Evolutionary conservation across 2,888 invertebrate species (phyloP).

Genomic region (Hermaeophaga mercurialis): DNA sequence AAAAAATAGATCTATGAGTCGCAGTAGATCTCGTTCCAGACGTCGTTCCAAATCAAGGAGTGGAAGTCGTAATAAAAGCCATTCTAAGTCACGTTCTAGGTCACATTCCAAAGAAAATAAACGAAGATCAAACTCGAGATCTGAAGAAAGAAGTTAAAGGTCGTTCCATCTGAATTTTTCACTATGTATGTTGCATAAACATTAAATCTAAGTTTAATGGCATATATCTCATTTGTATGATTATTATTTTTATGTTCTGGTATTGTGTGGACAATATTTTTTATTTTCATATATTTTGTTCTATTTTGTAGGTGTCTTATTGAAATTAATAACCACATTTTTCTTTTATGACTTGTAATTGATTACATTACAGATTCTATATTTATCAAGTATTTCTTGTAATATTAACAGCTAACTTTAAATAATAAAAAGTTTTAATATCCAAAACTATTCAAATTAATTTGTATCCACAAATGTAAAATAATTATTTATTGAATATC

Average conservation of each 20-base stretch:
- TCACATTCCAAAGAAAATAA: slow-evolving; percentile 41
- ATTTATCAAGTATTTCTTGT: not conserved
- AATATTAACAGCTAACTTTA: not conserved
- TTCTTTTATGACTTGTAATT: slow-evolving; percentile 2
- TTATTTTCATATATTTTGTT: slow-evolving; percentile 17
- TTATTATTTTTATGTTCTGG: slow-evolving; percentile 17
- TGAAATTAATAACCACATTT: slow-evolving; percentile 6
- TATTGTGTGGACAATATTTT: slow-evolving; percentile 22
- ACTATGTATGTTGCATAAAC: slow-evolving; percentile 26
- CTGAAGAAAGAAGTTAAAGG: slow-evolving; percentile 29
- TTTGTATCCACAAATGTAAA: not conserved
- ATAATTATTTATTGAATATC: too few relatives aligned
- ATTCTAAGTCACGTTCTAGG: slow-evolving; percentile 35
- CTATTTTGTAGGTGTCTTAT: slow-evolving; percentile 17
- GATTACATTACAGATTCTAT: not conserved
- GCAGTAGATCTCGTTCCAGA: slow-evolving; percentile 37
- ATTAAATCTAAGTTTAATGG: slow-evolving; percentile 23
- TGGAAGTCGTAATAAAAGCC: slow-evolving; percentile 28
- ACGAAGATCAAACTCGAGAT: slow-evolving; percentile 36
- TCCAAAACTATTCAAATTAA: not conserved
- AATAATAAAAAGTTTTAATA: not conserved
- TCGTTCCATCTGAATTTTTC: slow-evolving; percentile 11
- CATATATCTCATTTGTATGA: slow-evolving; percentile 21
- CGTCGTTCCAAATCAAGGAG: slow-evolving; percentile 34
- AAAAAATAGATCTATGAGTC: slow-evolving; percentile 32